These are phyloP conservation scores for Agapornis roseicollis DNA, from an alignment of 2,113 vertebrate genomes.

Conservation along the genomic window DNA sequence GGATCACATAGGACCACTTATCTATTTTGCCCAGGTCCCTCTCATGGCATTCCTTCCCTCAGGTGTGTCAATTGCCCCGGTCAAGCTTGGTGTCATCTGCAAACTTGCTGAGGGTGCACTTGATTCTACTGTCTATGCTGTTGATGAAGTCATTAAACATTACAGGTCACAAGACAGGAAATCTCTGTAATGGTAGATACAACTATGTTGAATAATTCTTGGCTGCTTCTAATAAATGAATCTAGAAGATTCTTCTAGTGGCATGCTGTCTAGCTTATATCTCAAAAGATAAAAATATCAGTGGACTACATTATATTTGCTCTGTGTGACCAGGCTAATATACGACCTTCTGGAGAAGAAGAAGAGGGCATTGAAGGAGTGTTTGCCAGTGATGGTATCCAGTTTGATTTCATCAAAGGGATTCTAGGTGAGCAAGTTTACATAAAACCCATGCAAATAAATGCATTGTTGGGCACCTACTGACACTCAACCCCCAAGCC, in stretches of 20 bases:
- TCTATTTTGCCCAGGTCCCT: not conserved
- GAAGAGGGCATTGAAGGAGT: not conserved
- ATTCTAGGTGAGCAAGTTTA: not conserved
- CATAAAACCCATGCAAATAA: not conserved
- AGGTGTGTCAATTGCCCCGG: fast-evolving
- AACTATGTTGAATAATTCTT: not conserved
- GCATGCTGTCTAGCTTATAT: not conserved
- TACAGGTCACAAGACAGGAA: not conserved
- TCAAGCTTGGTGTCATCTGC: not conserved
- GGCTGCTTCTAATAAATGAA: not conserved
- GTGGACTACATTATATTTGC: not conserved
- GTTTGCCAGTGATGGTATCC: not conserved
- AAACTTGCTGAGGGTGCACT: not conserved
- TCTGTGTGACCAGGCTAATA: not conserved
- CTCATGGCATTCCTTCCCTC: too few species aligned
- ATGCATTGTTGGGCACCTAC: not conserved
- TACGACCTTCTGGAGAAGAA: not conserved
- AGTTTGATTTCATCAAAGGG: not conserved
- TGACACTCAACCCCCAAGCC: not conserved
- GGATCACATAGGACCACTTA: not conserved
- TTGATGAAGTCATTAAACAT: not conserved
- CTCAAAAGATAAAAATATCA: not conserved
- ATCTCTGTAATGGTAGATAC: not conserved
- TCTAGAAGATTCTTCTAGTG: not conserved
- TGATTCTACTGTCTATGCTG: not conserved